Evolutionary conservation across 2,797 vertebrate genomes (phyloP).

Genomic region (Jordanella pulchra): DNA sequence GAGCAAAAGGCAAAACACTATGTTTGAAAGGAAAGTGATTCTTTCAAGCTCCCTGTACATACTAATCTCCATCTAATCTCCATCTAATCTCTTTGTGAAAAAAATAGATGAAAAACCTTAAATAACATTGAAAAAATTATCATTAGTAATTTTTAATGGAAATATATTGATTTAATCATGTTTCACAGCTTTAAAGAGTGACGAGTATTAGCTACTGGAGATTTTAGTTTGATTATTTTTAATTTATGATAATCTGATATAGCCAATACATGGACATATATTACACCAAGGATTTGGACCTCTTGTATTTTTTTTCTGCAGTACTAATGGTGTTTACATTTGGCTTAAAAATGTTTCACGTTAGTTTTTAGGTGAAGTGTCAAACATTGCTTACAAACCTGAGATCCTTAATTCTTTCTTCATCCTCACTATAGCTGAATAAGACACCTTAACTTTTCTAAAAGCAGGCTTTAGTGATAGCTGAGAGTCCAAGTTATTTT

Average conservation of each 20-base stretch:
- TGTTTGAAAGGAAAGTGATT: background rate
- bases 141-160: background rate
- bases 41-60: background rate
- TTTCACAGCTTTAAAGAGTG: background rate
- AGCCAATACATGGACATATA: background rate
- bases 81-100: too few relatives aligned
- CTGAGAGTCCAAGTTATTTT: background rate
- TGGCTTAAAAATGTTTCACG: background rate
- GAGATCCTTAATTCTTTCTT: background rate
- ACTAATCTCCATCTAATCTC: background rate
- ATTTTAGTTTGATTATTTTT: background rate
- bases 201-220: background rate
- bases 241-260: background rate
- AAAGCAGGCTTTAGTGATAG: background rate
- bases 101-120: background rate
- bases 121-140: background rate
- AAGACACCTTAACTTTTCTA: background rate
- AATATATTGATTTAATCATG: background rate
- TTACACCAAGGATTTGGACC: background rate
- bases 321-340: background rate
- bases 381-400: background rate
- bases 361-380: background rate
- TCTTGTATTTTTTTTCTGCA: too few relatives aligned
- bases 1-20: background rate
- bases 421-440: background rate